A percentile compares a stretch with the other conserved stretches of the same genome.
These are phyloP conservation scores for Poeciliopsis occidentalis DNA, from an alignment of 2,113 vertebrate genomes.

Conservation along the genomic window DNA sequence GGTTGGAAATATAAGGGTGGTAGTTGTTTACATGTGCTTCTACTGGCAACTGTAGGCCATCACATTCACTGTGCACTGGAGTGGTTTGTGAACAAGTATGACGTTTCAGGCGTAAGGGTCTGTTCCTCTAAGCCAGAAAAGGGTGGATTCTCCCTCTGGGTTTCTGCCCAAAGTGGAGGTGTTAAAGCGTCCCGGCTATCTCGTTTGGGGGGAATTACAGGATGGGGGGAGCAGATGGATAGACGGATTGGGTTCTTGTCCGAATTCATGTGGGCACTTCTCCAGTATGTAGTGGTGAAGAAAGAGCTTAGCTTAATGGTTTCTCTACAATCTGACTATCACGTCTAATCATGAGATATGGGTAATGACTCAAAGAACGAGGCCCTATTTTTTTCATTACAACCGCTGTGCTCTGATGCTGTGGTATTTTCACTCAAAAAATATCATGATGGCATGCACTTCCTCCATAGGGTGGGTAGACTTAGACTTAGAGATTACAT, in stretches of 20 bases:
- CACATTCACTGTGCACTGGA: neutral
- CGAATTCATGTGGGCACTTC: neutral
- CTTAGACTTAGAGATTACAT: neutral
- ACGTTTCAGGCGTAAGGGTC: too few species aligned
- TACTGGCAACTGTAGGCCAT: neutral
- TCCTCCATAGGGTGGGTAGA: neutral
- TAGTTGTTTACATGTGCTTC: neutral
- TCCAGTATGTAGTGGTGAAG: neutral
- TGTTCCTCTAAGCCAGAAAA: neutral
- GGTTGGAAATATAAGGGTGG: too few species aligned
- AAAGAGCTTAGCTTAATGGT: neutral
- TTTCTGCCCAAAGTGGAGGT: neutral
- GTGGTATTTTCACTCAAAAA: too few species aligned
- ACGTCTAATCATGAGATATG: neutral
- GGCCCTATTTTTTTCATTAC: too few species aligned
- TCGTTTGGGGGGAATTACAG: neutral
- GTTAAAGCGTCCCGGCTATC: neutral
- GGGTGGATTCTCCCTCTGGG: neutral
- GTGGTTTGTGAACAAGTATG: too few species aligned
- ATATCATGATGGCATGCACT: neutral
- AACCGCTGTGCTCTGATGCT: too few species aligned
- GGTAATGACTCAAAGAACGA: neutral
- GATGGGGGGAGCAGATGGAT: neutral
- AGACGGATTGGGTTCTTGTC: neutral
- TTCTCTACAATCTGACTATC: neutral